Conservation (phyloP, 1,140 invertebrate species). For the Andricus grossulariae region DNA sequence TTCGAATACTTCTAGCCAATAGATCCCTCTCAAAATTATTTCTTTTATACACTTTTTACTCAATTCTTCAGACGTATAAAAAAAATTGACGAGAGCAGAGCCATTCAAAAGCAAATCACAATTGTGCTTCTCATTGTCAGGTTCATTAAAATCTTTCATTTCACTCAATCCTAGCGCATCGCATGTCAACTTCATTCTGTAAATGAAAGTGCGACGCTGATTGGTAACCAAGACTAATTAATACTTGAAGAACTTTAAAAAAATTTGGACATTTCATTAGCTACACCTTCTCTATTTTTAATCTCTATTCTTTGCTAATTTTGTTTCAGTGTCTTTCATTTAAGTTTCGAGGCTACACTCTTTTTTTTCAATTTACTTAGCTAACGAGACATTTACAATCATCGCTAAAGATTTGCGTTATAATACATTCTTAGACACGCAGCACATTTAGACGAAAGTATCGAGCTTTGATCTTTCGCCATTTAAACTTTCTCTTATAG, state of each 20-base stretch:
- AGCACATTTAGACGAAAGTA: conserved; percentile 9
- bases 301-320: neutral
- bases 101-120: conserved; percentile 1
- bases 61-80: neutral
- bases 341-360: neutral
- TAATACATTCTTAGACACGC: neutral
- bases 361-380: conserved; percentile 7
- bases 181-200: no score
- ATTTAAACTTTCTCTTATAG: neutral
- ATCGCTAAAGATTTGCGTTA: neutral
- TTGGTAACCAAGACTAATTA: no score
- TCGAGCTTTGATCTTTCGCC: neutral
- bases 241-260: no score
- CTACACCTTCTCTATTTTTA: neutral
- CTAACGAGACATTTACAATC: conserved; percentile 9
- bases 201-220: no score
- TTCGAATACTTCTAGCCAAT: neutral
- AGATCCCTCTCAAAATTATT: neutral
- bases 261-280: neutral
- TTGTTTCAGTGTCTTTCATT: conserved; percentile 9
- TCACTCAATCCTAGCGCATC: no score
- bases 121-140: conserved; percentile 21
- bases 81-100: neutral
- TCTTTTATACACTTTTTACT: neutral
- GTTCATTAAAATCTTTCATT: neutral